Evolutionary conservation across 2,797 vertebrate genomes (phyloP).

Genomic region (Prunella strophiata): DNA sequence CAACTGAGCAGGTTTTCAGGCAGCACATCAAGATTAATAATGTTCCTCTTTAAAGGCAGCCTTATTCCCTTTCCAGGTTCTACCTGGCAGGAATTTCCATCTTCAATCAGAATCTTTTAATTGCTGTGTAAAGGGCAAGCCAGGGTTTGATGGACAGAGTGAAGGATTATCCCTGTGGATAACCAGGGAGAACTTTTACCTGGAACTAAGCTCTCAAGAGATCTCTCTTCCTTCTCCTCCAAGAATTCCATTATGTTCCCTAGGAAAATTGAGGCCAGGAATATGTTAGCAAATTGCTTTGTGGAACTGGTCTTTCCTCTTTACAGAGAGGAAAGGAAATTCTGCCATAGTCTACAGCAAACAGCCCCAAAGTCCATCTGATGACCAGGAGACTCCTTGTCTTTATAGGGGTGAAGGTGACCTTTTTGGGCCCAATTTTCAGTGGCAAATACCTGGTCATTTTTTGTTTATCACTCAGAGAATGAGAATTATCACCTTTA

Average conservation of each 20-base stretch:
- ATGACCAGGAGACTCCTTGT: neutral
- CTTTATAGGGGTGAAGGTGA: neutral
- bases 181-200: neutral
- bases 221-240: neutral
- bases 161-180: neutral
- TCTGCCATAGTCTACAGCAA: neutral
- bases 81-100: neutral
- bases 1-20: neutral
- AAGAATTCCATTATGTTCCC: neutral
- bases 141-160: too few species aligned
- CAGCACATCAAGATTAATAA: neutral
- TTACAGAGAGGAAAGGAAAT: neutral
- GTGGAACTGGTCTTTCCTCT: neutral
- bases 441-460: neutral
- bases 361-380: neutral
- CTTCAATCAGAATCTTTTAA: neutral
- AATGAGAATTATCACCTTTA: neutral
- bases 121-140: neutral
- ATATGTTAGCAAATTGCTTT: fast-evolving
- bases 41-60: neutral
- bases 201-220: neutral
- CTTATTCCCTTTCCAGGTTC: neutral
- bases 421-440: neutral
- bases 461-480: neutral
- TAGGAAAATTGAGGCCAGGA: neutral